Evolutionary conservation across 2,888 invertebrate species (phyloP).

Genomic region (Lepidocyrtinus sp.): DNA sequence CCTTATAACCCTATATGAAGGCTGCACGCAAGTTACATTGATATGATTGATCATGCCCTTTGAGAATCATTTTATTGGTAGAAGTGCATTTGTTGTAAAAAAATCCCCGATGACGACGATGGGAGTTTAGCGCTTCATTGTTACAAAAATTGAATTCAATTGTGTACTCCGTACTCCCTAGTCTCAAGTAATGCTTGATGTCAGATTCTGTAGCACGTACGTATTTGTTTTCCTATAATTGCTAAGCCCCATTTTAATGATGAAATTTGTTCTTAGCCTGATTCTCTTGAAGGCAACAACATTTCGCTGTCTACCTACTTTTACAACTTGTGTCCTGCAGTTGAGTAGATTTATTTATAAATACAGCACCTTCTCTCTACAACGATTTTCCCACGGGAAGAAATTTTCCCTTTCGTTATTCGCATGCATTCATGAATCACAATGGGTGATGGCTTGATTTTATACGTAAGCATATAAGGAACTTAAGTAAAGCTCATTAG

Average conservation of each 20-base stretch:
- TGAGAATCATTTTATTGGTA: not conserved
- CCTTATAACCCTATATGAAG: constrained; percentile 20
- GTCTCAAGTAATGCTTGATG: no score
- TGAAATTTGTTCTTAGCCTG: constrained; percentile 35
- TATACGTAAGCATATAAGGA: constrained; percentile 4
- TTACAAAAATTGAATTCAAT: no score
- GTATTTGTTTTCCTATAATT: constrained; percentile 8
- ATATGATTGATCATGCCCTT: not conserved
- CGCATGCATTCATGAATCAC: constrained; percentile 9
- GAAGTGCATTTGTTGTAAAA: not conserved
- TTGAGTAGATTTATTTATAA: not conserved
- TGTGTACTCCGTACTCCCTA: no score
- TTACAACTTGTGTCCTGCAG: not conserved
- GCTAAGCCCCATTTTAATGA: constrained; percentile 24
- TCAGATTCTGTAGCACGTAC: no score
- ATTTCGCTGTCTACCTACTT: constrained; percentile 17
- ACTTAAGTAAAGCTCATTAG: not conserved
- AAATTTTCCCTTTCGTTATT: constrained; percentile 54
- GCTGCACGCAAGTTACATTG: constrained; percentile 11
- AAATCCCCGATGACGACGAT: no score
- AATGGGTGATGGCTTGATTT: not conserved
- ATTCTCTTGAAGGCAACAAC: constrained; percentile 38
- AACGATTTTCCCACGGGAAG: constrained; percentile 49
- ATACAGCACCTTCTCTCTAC: not conserved
- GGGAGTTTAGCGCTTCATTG: no score